A percentile compares a stretch with the other conserved stretches of the same genome.
These are phyloP conservation scores for Desmophyllum pertusum DNA, from an alignment of 92 coral and sea anemone genomes.

Conservation along the genomic window DNA sequence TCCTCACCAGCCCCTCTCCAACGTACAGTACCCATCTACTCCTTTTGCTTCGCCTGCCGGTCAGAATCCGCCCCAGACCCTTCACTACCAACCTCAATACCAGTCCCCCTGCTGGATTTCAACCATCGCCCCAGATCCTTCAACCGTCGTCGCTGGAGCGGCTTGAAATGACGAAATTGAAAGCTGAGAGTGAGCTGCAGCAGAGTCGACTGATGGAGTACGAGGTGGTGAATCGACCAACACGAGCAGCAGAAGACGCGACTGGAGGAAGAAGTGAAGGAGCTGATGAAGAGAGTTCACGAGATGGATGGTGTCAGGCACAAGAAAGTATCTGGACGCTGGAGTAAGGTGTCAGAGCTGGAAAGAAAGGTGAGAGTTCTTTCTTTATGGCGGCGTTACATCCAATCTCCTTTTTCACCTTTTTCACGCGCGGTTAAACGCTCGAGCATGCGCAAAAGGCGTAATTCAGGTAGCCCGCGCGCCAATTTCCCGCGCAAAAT, in stretches of 20 bases:
- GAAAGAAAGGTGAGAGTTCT: slow-evolving; percentile 78
- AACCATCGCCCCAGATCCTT: slow-evolving; percentile 26
- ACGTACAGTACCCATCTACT: slow-evolving; percentile 18
- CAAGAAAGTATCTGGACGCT: slow-evolving; percentile 66
- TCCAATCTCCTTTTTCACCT: no score
- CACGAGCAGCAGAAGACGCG: slow-evolving; percentile 61
- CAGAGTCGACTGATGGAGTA: slow-evolving; percentile 55
- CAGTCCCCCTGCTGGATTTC: slow-evolving; percentile 39
- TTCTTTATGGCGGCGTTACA: no score
- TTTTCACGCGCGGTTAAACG: no score
- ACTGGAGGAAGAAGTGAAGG: slow-evolving; percentile 75
- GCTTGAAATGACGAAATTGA: slow-evolving; percentile 54
- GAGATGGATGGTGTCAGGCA: slow-evolving; percentile 69
- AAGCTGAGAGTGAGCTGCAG: slow-evolving; percentile 59
- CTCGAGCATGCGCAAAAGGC: no score
- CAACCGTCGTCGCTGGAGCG: slow-evolving; percentile 47
- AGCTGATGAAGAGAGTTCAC: slow-evolving; percentile 76
- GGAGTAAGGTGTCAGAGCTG: slow-evolving; percentile 71
- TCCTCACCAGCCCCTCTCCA: slow-evolving; percentile 9
- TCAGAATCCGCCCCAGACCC: slow-evolving; percentile 31
- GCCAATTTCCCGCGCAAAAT: no score
- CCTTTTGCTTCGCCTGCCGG: slow-evolving; percentile 19
- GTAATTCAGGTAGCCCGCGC: no score
- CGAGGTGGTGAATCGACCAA: slow-evolving; percentile 62
- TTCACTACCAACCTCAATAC: slow-evolving; percentile 46